A percentile compares a stretch with the other conserved stretches of the same genome.
Conservation (phyloP, 2,113 vertebrate genomes). For the Pachyramphus minor region DNA sequence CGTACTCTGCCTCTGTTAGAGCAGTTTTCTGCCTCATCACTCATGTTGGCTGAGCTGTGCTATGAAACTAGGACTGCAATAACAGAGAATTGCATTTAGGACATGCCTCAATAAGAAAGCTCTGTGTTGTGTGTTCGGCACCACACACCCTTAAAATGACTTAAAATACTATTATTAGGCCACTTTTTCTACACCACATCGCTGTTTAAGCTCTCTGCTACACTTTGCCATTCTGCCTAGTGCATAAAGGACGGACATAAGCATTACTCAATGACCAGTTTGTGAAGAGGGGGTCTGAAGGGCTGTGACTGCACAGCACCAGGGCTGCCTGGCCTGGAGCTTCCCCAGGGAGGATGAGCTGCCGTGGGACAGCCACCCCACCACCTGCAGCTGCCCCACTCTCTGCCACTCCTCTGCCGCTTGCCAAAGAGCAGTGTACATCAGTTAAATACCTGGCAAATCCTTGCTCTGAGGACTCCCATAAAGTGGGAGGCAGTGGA, state of each 20-base stretch:
- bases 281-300: neutral
- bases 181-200: neutral
- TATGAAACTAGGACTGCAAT: neutral
- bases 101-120: neutral
- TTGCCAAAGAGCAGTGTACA: neutral
- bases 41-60: slow-evolving; percentile 7
- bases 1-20: neutral
- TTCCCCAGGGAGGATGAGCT: neutral
- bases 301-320: accelerated
- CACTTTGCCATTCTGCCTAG: neutral
- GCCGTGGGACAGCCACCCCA: accelerated
- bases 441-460: neutral
- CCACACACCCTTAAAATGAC: neutral
- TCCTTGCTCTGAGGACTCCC: neutral
- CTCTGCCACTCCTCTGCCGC: neutral
- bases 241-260: accelerated
- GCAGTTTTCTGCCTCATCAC: slow-evolving; percentile 33
- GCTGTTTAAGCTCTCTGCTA: neutral
- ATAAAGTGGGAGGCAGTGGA: neutral
- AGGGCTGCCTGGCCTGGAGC: neutral
- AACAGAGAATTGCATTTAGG: slow-evolving; percentile 13
- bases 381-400: accelerated
- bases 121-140: neutral
- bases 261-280: accelerated
- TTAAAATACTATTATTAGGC: neutral